A percentile compares a stretch with the other conserved stretches of the same genome.
These are phyloP conservation scores for Syngnathus floridae DNA, from an alignment of 2,113 vertebrate species.

Conservation along the genomic window DNA sequence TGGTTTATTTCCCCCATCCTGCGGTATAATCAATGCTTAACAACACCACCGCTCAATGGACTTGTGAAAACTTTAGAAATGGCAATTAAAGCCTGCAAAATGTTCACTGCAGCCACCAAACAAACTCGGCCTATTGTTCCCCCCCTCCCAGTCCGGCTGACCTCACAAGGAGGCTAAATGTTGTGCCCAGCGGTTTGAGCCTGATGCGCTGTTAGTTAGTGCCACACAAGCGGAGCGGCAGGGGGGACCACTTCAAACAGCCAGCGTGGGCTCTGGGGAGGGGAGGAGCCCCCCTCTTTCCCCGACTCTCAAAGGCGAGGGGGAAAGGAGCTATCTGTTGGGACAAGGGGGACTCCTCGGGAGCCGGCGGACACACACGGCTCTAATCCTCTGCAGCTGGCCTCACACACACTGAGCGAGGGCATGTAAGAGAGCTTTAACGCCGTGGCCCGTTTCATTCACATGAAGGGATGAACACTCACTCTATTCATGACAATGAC, in stretches of 20 bases:
- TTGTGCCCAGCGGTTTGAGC: constrained; percentile 69
- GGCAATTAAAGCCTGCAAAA: constrained; percentile 55
- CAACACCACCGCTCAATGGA: constrained; percentile 44
- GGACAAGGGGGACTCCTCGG: constrained; percentile 59
- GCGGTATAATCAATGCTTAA: constrained; percentile 38
- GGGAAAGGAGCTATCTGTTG: constrained; percentile 60
- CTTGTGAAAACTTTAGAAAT: constrained; percentile 56
- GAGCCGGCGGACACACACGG: constrained; percentile 59
- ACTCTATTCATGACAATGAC: constrained; percentile 57
- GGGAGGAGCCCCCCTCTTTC: constrained; percentile 9
- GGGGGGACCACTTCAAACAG: constrained; percentile 68
- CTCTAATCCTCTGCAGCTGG: constrained; percentile 79
- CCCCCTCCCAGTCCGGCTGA: constrained; percentile 39
- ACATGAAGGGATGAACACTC: constrained; percentile 60
- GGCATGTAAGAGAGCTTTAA: constrained; percentile 62
- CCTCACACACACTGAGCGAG: constrained; percentile 49
- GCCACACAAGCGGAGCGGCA: constrained; percentile 66
- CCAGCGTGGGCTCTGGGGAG: constrained; percentile 58
- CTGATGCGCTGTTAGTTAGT: constrained; percentile 66
- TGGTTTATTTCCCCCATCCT: neutral
- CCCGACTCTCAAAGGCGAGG: constrained; percentile 51
- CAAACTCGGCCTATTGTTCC: constrained; percentile 42
- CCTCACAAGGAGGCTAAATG: constrained; percentile 72
- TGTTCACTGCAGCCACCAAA: constrained; percentile 42
- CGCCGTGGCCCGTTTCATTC: constrained; percentile 49